phyloP scores from a whole-genome alignment of 92 coral and sea anemone species.

The Blastomussa wellsi region DNA sequence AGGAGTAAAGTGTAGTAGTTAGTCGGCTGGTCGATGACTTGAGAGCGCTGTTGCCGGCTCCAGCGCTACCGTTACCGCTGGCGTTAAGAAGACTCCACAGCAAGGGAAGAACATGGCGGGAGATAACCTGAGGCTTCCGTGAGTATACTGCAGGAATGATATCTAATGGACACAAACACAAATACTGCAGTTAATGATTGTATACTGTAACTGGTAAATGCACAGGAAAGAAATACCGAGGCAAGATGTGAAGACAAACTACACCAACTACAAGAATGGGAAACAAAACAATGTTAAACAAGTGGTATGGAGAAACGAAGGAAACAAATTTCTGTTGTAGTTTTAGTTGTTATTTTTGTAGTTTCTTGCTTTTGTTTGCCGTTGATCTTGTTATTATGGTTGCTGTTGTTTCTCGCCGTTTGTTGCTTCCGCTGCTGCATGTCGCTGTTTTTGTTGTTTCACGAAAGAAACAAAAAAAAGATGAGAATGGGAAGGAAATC shows the following conservation, averaged over 20 bases:
- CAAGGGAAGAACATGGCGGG: conserved; percentile 85
- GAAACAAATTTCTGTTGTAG: too few species aligned
- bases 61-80: conserved; percentile 76
- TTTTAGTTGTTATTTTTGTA: too few species aligned
- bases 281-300: background rate
- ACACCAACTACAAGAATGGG: background rate
- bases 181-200: background rate
- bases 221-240: background rate
- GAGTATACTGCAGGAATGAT: conserved; percentile 74
- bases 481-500: too few species aligned
- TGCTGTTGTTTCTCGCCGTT: too few species aligned
- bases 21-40: conserved; percentile 65
- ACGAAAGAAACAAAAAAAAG: too few species aligned
- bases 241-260: background rate
- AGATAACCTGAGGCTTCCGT: conserved; percentile 83
- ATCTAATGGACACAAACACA: conserved; percentile 43
- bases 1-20: conserved; percentile 74
- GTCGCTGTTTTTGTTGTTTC: too few species aligned
- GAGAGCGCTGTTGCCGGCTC: conserved; percentile 67
- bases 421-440: too few species aligned
- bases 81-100: conserved; percentile 92
- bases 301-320: background rate
- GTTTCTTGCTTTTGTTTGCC: too few species aligned
- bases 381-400: background rate
- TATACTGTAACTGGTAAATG: background rate